phyloP scores from a whole-genome alignment of 2,888 invertebrate genomes.

The Carcina quercana region DNA sequence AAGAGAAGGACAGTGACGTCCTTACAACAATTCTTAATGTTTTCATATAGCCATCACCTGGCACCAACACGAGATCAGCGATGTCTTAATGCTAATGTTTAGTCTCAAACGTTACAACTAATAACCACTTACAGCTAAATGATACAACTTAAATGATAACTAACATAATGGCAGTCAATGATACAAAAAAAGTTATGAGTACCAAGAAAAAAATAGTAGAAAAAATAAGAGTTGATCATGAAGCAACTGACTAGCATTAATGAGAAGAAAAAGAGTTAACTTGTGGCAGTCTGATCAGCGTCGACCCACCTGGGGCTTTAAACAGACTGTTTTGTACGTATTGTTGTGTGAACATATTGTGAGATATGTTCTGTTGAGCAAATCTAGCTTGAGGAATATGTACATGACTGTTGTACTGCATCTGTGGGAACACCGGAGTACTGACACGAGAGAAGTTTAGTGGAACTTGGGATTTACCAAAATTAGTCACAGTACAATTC shows the following conservation, averaged over 20 bases:
- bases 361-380: constrained; percentile 27
- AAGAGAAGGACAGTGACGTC: constrained; percentile 68
- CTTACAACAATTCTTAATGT: constrained; percentile 72
- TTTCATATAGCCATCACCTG: constrained; percentile 63
- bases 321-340: constrained; percentile 38
- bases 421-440: constrained; percentile 57
- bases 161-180: constrained; percentile 64
- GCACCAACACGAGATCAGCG: constrained; percentile 70
- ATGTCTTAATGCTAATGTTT: constrained; percentile 56
- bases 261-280: constrained; percentile 39
- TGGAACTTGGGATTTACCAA: constrained; percentile 29
- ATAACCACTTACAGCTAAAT: constrained; percentile 59
- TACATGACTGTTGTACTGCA: constrained; percentile 62
- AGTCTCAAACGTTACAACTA: constrained; percentile 57
- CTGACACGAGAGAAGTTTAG: constrained; percentile 40
- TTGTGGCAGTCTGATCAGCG: constrained; percentile 55
- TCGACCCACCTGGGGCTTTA: constrained; percentile 47
- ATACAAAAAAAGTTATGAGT: constrained; percentile 42
- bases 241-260: constrained; percentile 36
- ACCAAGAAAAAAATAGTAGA: constrained; percentile 43
- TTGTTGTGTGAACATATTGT: constrained; percentile 35
- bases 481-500: constrained; percentile 29
- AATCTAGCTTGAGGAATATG: constrained; percentile 57
- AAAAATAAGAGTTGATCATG: constrained; percentile 33
- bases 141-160: constrained; percentile 55